phyloP scores from a whole-genome alignment of 1,140 invertebrate species.

The Drosophila jambulina region DNA sequence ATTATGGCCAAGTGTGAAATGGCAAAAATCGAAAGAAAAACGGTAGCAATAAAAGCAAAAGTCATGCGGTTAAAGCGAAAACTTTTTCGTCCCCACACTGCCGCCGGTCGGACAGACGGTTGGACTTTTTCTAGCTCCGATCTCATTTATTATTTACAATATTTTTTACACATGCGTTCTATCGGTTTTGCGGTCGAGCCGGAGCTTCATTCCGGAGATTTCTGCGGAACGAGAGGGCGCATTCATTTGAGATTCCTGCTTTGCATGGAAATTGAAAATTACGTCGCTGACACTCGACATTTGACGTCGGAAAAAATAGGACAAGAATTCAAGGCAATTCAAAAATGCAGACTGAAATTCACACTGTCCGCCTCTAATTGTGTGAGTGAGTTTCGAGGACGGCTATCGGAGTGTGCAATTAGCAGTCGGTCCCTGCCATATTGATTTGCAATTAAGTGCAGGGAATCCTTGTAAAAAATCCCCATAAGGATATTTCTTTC shows the following conservation, averaged over 20 bases:
- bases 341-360: slow-evolving; percentile 42
- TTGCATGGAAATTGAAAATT: slow-evolving; percentile 62
- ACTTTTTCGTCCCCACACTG: slow-evolving; percentile 24
- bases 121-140: slow-evolving; percentile 23
- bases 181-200: slow-evolving; percentile 21
- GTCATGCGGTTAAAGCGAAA: slow-evolving; percentile 45
- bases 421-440: slow-evolving; percentile 56
- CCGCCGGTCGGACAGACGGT: neutral
- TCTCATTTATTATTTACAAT: slow-evolving; percentile 63
- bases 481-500: slow-evolving; percentile 30
- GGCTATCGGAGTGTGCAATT: slow-evolving; percentile 58
- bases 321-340: slow-evolving; percentile 18
- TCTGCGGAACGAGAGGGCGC: slow-evolving; percentile 19
- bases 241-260: slow-evolving; percentile 43
- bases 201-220: neutral
- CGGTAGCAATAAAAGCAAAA: slow-evolving; percentile 48
- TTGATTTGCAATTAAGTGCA: slow-evolving; percentile 76
- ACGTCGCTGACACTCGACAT: slow-evolving; percentile 31
- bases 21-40: slow-evolving; percentile 47
- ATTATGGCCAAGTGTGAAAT: slow-evolving; percentile 54
- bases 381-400: slow-evolving; percentile 7
- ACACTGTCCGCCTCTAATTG: slow-evolving; percentile 23
- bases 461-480: slow-evolving; percentile 34
- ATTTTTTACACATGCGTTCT: slow-evolving; percentile 47
- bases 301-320: neutral